Evolutionary conservation across 2,888 invertebrate species (phyloP), one percentile per base, ranked within the genome.

Genomic region (Muschampia plurimacula): DNA sequence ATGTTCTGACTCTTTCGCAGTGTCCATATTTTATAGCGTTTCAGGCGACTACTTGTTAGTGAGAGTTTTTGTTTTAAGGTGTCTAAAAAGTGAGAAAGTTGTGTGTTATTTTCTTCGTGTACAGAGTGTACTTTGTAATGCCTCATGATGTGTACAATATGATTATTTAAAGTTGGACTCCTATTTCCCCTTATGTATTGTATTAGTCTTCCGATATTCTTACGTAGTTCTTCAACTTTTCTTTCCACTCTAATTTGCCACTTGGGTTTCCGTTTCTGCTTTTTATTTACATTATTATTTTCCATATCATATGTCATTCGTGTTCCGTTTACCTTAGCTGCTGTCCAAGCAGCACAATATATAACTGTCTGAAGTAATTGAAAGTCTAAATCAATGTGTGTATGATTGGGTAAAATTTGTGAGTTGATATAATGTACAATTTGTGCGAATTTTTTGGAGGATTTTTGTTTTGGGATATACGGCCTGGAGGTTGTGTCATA

Each of bases 151-250:
- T 36, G 2, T 7, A 4, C 4, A 7, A 60, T 9, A 12, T 60
- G 55, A 6, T 12, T 55, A 12, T 55, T 12, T 15, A 67, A 9
- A 5, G 4, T 55, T 6, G 36, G 6, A 8, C 39, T 55, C 39
- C 55, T 67, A 12, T 67, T 67, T 7, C 67, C 67, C 13, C 12
- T 67, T 8, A 57, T 67, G 28, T 22, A 67, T 1, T 67, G 67
- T 57, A 57, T 67, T 13, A 67, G 6, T 28, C 67, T 39, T 1
- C 67, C 67, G 36, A 67, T 67, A 7, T 67, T 49, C 2, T 12
- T 13, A 15, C 67, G 39, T 15, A 67, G 13, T 2, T 41, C 67
- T 22, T 67, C 67, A 22, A 67, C 57, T 57, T 22, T 52, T 0
- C 28, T 44, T 36, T 66, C 66, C 9, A 66, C 9, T 52, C 66